phyloP scores from a whole-genome alignment of 2,797 vertebrate species.

The Pristis pectinata region DNA sequence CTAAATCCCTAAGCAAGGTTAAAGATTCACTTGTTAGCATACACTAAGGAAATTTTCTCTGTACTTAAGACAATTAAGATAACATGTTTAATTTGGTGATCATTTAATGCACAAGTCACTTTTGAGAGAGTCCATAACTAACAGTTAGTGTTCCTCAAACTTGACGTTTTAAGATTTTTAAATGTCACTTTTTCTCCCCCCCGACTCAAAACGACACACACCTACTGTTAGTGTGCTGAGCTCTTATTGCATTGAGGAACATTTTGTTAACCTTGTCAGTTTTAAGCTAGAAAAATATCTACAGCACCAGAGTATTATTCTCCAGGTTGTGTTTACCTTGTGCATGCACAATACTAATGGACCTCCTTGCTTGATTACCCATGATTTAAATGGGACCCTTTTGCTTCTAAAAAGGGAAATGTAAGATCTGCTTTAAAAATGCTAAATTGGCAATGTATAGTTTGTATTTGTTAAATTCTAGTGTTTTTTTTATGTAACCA shows the following conservation, averaged over 20 bases:
- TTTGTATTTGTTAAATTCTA: background rate
- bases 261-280: background rate
- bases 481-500: background rate
- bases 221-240: background rate
- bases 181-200: background rate
- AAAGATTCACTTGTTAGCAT: conserved; percentile 1
- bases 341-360: background rate
- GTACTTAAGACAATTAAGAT: background rate
- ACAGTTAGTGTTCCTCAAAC: background rate
- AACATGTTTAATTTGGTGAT: background rate
- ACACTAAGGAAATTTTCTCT: background rate
- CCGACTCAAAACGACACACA: background rate
- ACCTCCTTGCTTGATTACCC: background rate
- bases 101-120: background rate
- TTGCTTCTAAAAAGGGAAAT: background rate
- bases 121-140: background rate
- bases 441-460: background rate
- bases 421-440: background rate
- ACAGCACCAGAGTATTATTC: background rate
- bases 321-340: background rate
- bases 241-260: too few relatives aligned
- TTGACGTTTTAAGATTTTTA: background rate
- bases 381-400: background rate
- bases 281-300: background rate
- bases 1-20: background rate